phyloP scores from a whole-genome alignment of 92 coral and sea anemone species.

The Palythoa grandiflora region DNA sequence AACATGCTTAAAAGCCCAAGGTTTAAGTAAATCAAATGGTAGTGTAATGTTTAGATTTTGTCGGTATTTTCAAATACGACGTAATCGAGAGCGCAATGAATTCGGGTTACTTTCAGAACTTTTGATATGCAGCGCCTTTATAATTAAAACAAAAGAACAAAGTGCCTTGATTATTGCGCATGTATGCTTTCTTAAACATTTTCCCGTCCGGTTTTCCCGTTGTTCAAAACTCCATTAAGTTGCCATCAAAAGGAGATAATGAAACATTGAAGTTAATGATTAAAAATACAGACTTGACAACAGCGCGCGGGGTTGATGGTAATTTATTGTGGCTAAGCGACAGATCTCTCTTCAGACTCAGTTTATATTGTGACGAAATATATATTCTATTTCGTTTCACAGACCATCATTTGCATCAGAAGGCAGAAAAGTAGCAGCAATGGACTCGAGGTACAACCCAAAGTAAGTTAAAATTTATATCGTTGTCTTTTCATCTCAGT shows the following conservation, averaged over 20 bases:
- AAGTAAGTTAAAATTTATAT: constrained; percentile 22
- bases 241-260: constrained; percentile 18
- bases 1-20: background rate
- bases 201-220: background rate
- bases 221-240: constrained; percentile 14
- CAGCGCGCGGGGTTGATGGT: constrained; percentile 1
- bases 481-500: background rate
- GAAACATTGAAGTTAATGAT: constrained; percentile 23
- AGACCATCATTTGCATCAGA: constrained; percentile 43
- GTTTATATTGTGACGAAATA: constrained; percentile 8
- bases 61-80: no score
- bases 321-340: constrained; percentile 32
- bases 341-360: background rate
- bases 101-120: no score
- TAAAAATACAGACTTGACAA: constrained; percentile 21
- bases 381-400: background rate
- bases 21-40: background rate
- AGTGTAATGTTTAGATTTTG: background rate
- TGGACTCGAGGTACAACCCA: constrained; percentile 35
- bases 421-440: constrained; percentile 34
- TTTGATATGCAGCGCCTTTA: background rate
- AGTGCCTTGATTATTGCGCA: background rate
- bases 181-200: background rate
- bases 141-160: background rate
- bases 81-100: no score